Conservation (phyloP, 2,888 invertebrate genomes). For the Drosophila subsilvestris region DNA sequence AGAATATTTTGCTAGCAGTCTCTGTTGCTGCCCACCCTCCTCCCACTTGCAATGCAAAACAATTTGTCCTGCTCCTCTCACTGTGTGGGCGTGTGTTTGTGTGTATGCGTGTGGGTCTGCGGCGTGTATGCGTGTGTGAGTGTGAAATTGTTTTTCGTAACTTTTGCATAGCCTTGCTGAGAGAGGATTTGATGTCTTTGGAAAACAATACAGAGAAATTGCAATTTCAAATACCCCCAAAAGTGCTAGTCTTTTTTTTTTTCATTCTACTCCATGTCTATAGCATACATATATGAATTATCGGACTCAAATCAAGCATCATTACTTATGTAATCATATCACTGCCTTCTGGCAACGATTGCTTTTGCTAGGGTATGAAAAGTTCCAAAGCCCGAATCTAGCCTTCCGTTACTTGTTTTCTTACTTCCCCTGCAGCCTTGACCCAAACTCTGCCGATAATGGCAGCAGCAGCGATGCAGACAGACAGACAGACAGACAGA, state of each 20-base stretch:
- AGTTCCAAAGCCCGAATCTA: neutral
- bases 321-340: no score
- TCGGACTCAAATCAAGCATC: no score
- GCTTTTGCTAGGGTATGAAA: neutral
- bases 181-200: neutral
- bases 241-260: no score
- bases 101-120: conserved; percentile 19
- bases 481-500: conserved; percentile 6
- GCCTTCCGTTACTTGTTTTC: conserved; percentile 9
- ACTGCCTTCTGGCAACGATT: no score
- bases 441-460: conserved; percentile 61
- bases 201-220: neutral
- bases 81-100: conserved; percentile 17
- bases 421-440: conserved; percentile 52
- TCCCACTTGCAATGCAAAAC: conserved; percentile 13
- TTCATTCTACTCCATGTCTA: no score
- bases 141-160: conserved; percentile 43
- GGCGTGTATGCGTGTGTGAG: conserved; percentile 25
- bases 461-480: conserved; percentile 37
- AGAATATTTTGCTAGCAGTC: conserved; percentile 28
- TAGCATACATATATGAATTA: no score
- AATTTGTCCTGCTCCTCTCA: conserved; percentile 34
- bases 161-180: neutral
- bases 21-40: neutral
- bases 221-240: no score